phyloP scores from a whole-genome alignment of 2,888 invertebrate genomes.

The Cheilosia scutellata region DNA sequence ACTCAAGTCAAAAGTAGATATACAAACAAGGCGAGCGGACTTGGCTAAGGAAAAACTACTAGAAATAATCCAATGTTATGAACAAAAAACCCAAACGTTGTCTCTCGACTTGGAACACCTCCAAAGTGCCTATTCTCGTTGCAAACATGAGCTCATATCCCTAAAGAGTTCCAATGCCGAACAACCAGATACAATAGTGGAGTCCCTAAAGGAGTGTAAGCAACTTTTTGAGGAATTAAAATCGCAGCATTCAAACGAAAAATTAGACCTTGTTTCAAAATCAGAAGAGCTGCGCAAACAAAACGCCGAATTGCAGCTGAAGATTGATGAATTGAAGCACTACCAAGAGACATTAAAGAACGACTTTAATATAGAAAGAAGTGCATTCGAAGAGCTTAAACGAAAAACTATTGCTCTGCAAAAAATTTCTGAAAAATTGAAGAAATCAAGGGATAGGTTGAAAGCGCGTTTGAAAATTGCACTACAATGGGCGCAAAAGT shows the following conservation, averaged over 20 bases:
- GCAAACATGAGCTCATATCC: conserved; percentile 81
- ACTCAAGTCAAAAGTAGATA: conserved; percentile 82
- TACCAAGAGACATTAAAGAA: conserved; percentile 77
- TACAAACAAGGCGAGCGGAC: conserved; percentile 87
- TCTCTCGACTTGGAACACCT: conserved; percentile 82
- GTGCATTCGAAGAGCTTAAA: conserved; percentile 76
- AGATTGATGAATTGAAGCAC: conserved; percentile 67
- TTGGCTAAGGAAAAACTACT: conserved; percentile 90
- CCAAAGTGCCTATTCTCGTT: conserved; percentile 82
- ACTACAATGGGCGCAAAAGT: conserved; percentile 82
- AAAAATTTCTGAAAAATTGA: conserved; percentile 80
- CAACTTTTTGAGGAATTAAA: conserved; percentile 91
- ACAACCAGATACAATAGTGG: conserved; percentile 82
- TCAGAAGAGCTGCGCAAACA: conserved; percentile 75
- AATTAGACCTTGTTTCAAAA: conserved; percentile 85
- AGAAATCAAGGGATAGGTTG: conserved; percentile 81
- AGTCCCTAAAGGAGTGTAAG: conserved; percentile 90
- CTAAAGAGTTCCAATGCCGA: conserved; percentile 77
- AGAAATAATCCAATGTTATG: conserved; percentile 90
- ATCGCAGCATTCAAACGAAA: conserved; percentile 89
- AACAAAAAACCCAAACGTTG: conserved; percentile 87
- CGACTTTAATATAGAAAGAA: conserved; percentile 77
- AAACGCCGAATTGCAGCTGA: conserved; percentile 53
- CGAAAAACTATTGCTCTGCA: conserved; percentile 78
- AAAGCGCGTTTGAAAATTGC: conserved; percentile 82